phyloP scores from a whole-genome alignment of 2,888 invertebrate genomes.

The Kuschelorhynchus macadamiae region DNA sequence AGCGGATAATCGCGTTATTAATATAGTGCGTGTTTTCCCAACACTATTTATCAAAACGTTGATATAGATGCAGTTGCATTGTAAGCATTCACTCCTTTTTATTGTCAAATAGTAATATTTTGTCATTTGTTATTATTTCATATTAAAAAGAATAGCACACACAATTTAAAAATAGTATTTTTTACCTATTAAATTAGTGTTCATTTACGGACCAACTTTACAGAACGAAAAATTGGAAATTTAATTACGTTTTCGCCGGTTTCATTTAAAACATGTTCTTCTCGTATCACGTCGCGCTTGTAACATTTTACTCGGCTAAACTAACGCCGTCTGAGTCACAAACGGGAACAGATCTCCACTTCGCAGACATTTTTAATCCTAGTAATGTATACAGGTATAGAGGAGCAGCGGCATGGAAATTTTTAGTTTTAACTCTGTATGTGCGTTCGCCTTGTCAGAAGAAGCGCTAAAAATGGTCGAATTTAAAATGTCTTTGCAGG shows the following conservation, averaged over 20 bases:
- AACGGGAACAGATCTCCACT: slow-evolving; percentile 29
- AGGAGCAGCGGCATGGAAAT: slow-evolving; percentile 44
- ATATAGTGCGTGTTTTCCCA: too few relatives aligned
- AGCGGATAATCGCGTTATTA: too few relatives aligned
- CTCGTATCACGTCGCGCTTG: slow-evolving; percentile 19
- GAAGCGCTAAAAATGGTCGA: not conserved
- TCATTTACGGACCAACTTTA: not conserved
- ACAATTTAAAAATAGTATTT: too few relatives aligned
- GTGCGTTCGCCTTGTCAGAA: slow-evolving; percentile 6
- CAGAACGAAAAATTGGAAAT: slow-evolving; percentile 10
- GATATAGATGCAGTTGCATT: too few relatives aligned
- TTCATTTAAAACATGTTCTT: slow-evolving; percentile 33
- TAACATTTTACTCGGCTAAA: slow-evolving; percentile 21
- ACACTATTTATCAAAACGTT: too few relatives aligned
- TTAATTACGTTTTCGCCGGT: slow-evolving; percentile 17
- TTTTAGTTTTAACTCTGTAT: slow-evolving; percentile 35
- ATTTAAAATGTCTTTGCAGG: not conserved
- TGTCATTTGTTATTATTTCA: too few relatives aligned
- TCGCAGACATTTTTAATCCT: slow-evolving; percentile 53
- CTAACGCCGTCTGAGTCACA: slow-evolving; percentile 18
- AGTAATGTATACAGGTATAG: slow-evolving; percentile 53
- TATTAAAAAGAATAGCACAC: too few relatives aligned
- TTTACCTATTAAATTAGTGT: too few relatives aligned
- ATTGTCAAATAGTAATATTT: too few relatives aligned
- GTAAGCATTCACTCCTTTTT: too few relatives aligned